These are phyloP conservation scores for Apoda limacodes DNA, from an alignment of 2,888 invertebrate species.

Conservation along the genomic window DNA sequence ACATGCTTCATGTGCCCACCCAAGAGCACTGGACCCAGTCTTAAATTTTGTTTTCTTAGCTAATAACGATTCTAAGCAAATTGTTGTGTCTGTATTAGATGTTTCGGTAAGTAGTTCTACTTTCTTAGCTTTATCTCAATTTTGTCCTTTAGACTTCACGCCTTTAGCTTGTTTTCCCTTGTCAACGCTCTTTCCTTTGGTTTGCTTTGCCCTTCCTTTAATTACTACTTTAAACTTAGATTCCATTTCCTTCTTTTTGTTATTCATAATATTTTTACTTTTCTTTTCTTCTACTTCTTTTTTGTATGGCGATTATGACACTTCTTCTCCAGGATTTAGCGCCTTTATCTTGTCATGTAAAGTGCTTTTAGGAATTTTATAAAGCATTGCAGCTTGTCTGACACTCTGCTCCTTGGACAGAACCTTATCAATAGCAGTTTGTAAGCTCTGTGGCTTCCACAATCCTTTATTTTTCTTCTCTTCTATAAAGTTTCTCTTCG, in stretches of 20 bases:
- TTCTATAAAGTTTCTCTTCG: slow-evolving; percentile 3
- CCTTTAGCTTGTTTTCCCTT: no score
- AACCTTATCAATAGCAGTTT: slow-evolving; percentile 16
- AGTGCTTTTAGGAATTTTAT: slow-evolving; percentile 18
- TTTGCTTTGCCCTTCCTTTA: no score
- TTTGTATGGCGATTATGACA: slow-evolving; percentile 10
- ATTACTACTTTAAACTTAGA: no score
- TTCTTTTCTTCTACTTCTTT: no score
- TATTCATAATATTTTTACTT: no score
- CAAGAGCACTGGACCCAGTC: slow-evolving; percentile 14
- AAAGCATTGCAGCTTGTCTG: slow-evolving; percentile 15
- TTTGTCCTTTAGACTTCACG: no score
- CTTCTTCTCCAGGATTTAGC: slow-evolving; percentile 16
- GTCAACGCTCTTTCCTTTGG: no score
- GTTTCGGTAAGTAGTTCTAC: no score
- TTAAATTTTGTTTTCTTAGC: slow-evolving; percentile 9
- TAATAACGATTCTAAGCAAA: no score
- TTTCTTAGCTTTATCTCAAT: no score
- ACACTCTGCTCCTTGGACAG: slow-evolving; percentile 11
- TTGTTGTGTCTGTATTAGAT: no score
- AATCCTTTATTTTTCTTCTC: slow-evolving; percentile 16
- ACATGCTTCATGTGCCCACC: slow-evolving; percentile 13
- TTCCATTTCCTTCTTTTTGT: no score
- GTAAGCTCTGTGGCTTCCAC: slow-evolving; percentile 16
- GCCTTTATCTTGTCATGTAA: slow-evolving; percentile 16